These are phyloP conservation scores for Psammodynastes pulverulentus DNA, from an alignment of 2,113 vertebrate species.

Conservation along the genomic window DNA sequence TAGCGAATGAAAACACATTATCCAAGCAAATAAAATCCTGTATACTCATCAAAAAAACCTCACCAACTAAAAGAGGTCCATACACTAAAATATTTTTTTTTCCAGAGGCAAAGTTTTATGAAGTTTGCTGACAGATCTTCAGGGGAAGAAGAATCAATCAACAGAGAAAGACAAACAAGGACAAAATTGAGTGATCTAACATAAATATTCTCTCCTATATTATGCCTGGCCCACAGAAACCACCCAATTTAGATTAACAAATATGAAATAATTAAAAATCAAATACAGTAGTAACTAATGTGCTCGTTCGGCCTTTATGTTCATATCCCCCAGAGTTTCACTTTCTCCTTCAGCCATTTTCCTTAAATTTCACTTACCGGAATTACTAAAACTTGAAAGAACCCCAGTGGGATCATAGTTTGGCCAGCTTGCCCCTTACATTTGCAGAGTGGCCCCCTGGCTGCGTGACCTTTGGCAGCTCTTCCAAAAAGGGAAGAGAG, in stretches of 20 bases:
- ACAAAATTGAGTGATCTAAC: not conserved
- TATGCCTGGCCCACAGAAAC: not conserved
- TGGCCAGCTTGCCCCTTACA: slow-evolving; percentile 29
- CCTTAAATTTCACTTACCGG: slow-evolving; percentile 45
- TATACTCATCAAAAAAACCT: not conserved
- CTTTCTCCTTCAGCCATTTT: not conserved
- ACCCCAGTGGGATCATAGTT: slow-evolving; percentile 50
- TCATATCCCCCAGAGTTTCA: not conserved
- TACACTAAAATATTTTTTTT: not conserved
- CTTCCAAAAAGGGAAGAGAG: not conserved
- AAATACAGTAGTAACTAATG: too few species aligned
- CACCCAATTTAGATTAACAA: not conserved
- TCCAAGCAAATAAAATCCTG: not conserved
- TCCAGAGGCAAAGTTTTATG: not conserved
- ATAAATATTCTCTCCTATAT: not conserved
- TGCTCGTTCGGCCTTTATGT: not conserved
- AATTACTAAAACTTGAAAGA: slow-evolving; percentile 37
- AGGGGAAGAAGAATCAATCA: not conserved
- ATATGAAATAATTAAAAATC: not conserved
- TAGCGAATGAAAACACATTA: not conserved
- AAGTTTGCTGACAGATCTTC: not conserved
- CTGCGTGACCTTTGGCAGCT: not conserved
- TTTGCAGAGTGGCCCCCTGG: slow-evolving; percentile 23
- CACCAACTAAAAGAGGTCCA: not conserved
- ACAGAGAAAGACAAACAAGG: not conserved